phyloP scores from a whole-genome alignment of 37 sponge, comb jelly and placozoan species.

The Petrosia ficiformis region DNA sequence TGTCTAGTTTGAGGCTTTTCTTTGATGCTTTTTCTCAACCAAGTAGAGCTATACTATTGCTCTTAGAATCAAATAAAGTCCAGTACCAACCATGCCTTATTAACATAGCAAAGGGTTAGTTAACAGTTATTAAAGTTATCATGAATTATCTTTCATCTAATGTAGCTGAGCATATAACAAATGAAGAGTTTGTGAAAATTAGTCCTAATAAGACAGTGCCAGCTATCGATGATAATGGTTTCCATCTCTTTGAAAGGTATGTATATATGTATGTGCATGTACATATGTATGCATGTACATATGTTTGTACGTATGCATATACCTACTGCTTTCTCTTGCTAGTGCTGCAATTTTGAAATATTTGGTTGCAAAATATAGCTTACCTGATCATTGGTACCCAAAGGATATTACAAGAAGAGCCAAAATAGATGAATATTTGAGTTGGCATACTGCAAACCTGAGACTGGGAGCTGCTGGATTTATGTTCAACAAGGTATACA shows the following conservation, averaged over 20 bases:
- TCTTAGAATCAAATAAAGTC: slow-evolving; percentile 59
- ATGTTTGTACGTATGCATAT: neutral
- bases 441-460: slow-evolving; percentile 63
- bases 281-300: neutral
- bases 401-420: slow-evolving; percentile 42
- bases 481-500: slow-evolving; percentile 38
- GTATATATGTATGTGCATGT: slow-evolving; percentile 1
- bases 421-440: slow-evolving; percentile 65
- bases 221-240: slow-evolving; percentile 74
- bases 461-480: slow-evolving; percentile 43
- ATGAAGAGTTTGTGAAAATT: slow-evolving; percentile 53
- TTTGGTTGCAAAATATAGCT: slow-evolving; percentile 42
- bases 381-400: slow-evolving; percentile 81
- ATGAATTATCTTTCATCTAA: neutral
- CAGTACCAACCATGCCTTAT: slow-evolving; percentile 35
- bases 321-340: neutral
- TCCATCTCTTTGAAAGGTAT: slow-evolving; percentile 69
- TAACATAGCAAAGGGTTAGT: slow-evolving; percentile 61
- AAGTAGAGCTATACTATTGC: slow-evolving; percentile 50
- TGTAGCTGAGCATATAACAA: slow-evolving; percentile 8
- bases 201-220: slow-evolving; percentile 52
- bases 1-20: slow-evolving; percentile 56
- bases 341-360: slow-evolving; percentile 69
- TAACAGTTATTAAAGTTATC: neutral
- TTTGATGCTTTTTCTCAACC: slow-evolving; percentile 82